Base-by-base conservation (phyloP, 64 coral and sea anemone species). In the Stichodactyla helianthus region DNA sequence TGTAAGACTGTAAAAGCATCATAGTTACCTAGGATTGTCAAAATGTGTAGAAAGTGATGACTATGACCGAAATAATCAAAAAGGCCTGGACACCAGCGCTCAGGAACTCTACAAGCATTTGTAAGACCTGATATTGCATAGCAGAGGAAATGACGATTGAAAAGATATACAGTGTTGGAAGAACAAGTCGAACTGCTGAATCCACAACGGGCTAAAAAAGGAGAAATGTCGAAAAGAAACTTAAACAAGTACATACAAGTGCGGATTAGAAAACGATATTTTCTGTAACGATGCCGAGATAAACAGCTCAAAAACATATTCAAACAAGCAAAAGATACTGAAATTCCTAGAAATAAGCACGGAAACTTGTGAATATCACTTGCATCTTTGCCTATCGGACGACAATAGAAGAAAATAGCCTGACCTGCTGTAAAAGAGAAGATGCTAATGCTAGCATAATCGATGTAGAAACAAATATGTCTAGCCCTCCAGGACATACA, bases 21-120 rank as follows among this genome's bases (percentile, higher is more conserved):
- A 25, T 60, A 84, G 27, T 84, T 84, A 16, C 54, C 83, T 17
- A 84, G 14, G 14, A 60, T 59, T 7, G 83, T 84, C 52, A 80
- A 82, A n/a, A 92, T n/a, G 79, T 92, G 90, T 0, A 92, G 60
- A 71, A 92, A 92, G 52, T 92, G 90, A 15, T 92, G 90, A 25
- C 90, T 92, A 77, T 92, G 79, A 4, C 90, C 90, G 28, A 92
- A 26, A 15, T 82, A 61, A 83, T 92, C 90, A 83, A 92, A 92
- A 20, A 78, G 61, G 25, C 90, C 90, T 19, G 90, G 85, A 79
- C 63, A 54, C 27, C 59, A 86, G 5, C 90, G 76, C 51, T 92
- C 90, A 6, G 90, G 90, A 26, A 92, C 10, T 74, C 79, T 51
- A 51, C 35, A 82, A 53, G 77, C 86, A 70, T 92, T 85, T 79